Evolutionary conservation across 2,888 invertebrate genomes (phyloP).

Genomic region (Rotaria sp.): DNA sequence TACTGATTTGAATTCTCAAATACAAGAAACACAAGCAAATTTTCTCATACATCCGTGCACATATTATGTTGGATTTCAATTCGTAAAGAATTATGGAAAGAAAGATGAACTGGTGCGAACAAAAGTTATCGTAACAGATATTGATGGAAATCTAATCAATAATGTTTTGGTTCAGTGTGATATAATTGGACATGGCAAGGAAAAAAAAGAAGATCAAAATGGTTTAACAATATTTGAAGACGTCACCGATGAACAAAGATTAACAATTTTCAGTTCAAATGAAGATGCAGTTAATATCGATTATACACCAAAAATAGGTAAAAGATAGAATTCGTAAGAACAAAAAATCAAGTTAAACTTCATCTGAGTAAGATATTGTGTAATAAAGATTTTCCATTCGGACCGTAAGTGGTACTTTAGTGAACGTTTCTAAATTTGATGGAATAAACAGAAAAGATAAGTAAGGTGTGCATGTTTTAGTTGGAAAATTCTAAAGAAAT

Average conservation of each 20-base stretch:
- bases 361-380: background rate
- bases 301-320: constrained; percentile 1
- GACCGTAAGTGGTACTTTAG: too few species aligned
- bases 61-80: too few species aligned
- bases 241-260: background rate
- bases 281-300: background rate
- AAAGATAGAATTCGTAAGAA: background rate
- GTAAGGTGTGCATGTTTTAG: too few species aligned
- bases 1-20: background rate
- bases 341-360: background rate
- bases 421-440: too few species aligned
- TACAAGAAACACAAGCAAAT: background rate
- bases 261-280: background rate
- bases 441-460: too few species aligned
- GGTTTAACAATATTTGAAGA: background rate
- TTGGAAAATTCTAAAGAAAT: too few species aligned
- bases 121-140: background rate
- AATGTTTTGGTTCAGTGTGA: background rate
- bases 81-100: background rate
- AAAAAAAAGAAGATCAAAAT: background rate
- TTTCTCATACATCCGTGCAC: background rate
- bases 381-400: background rate
- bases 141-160: background rate
- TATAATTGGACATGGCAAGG: background rate
- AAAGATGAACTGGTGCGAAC: background rate